Percentiles rank a stretch among this genome's conserved stretches.
phyloP scores from a whole-genome alignment of 2,113 vertebrate species.

The Paramormyrops kingsleyae region DNA sequence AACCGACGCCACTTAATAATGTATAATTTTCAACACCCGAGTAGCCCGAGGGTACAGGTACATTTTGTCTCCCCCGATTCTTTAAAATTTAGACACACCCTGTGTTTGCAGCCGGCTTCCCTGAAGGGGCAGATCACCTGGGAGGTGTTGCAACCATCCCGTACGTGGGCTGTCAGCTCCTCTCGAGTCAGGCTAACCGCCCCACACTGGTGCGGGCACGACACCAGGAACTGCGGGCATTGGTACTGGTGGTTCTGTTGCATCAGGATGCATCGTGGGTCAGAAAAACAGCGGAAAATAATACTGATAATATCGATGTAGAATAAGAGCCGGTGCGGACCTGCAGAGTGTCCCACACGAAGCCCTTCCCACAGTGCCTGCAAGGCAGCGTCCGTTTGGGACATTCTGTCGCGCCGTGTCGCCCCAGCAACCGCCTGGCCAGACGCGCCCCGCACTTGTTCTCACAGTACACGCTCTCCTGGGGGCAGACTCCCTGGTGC shows the following conservation, averaged over 20 bases:
- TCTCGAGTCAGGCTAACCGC: slow-evolving; percentile 80
- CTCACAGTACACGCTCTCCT: slow-evolving; percentile 97
- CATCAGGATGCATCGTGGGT: neutral
- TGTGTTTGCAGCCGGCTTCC: slow-evolving; percentile 94
- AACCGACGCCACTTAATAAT: neutral
- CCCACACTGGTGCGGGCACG: slow-evolving; percentile 93
- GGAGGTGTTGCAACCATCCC: slow-evolving; percentile 87
- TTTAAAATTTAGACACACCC: slow-evolving; percentile 59
- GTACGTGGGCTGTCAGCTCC: slow-evolving; percentile 82
- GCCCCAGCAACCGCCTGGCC: slow-evolving; percentile 88
- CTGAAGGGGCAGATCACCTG: slow-evolving; percentile 93
- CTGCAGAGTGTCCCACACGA: slow-evolving; percentile 96
- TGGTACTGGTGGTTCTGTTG: slow-evolving; percentile 92
- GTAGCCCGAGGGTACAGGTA: neutral
- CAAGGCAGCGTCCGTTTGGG: slow-evolving; percentile 97
- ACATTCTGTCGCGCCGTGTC: slow-evolving; percentile 81
- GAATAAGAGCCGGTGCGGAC: slow-evolving; percentile 43
- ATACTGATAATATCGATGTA: neutral
- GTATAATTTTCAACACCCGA: neutral
- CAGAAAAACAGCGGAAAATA: neutral
- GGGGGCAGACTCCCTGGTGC: slow-evolving; percentile 91
- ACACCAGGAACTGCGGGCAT: slow-evolving; percentile 86
- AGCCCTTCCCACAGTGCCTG: slow-evolving; percentile 92
- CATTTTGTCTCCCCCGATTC: neutral
- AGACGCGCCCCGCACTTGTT: slow-evolving; percentile 96